A percentile compares a stretch with the other conserved stretches of the same genome.
phyloP scores from a whole-genome alignment of 2,888 invertebrate species.

The Hyppa rectilinea region DNA sequence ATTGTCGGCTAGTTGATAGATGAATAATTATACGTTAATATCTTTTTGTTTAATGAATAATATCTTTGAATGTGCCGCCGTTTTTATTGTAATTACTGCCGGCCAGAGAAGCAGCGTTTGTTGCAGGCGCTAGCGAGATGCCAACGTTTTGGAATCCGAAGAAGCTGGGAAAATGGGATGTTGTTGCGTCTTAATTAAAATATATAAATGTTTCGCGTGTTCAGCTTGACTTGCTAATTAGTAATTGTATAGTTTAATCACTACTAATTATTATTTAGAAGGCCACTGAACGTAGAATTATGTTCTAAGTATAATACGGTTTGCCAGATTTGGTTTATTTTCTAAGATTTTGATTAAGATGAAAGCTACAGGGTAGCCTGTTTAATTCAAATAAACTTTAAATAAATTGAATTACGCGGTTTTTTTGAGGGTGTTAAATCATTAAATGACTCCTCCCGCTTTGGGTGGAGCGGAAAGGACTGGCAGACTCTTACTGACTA shows the following conservation, averaged over 20 bases:
- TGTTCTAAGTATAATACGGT: no score
- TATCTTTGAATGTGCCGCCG: conserved; percentile 56
- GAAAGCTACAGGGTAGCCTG: no score
- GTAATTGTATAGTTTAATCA: neutral
- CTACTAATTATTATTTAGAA: no score
- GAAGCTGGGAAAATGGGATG: conserved; percentile 3
- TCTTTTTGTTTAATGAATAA: conserved; percentile 44
- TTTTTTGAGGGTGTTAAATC: no score
- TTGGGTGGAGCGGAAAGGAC: no score
- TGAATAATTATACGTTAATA: conserved; percentile 53
- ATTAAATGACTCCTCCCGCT: no score
- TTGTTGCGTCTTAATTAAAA: conserved; percentile 28
- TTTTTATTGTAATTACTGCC: conserved; percentile 56
- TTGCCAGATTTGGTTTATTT: neutral
- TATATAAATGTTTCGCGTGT: conserved; percentile 7
- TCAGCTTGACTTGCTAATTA: conserved; percentile 10
- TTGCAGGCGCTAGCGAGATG: conserved; percentile 4
- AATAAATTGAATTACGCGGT: no score
- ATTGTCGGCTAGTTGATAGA: conserved; percentile 48
- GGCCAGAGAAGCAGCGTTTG: conserved; percentile 18
- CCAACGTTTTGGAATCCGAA: conserved; percentile 19
- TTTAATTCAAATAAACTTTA: no score
- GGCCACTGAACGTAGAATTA: no score
- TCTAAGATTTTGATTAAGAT: neutral
- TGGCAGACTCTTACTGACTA: no score